A percentile compares a stretch with the other conserved stretches of the same genome.
These are phyloP conservation scores for Copsychus sechellarum DNA, from an alignment of 2,113 vertebrate species.

Conservation along the genomic window DNA sequence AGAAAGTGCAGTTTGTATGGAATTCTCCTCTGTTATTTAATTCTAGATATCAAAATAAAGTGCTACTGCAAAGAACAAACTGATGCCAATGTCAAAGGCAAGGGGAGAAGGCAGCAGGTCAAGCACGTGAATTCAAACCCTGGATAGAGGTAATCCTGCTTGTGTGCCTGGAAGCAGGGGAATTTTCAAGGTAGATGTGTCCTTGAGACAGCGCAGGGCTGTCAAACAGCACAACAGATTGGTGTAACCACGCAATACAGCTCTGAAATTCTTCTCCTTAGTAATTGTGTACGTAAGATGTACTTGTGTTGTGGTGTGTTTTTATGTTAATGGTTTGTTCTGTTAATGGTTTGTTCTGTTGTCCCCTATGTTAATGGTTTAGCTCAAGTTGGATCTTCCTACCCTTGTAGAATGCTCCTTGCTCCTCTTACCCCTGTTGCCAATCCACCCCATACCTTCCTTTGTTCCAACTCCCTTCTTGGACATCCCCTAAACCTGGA, in stretches of 20 bases:
- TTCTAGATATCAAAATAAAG: conserved; percentile 30
- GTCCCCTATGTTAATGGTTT: no score
- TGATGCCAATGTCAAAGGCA: background rate
- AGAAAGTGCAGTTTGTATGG: background rate
- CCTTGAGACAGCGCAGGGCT: fast-evolving
- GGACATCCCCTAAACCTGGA: no score
- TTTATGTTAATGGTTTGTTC: no score
- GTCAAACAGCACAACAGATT: background rate
- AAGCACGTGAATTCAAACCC: background rate
- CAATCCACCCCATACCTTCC: no score
- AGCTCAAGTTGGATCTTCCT: no score
- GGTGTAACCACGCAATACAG: background rate
- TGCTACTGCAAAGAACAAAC: background rate
- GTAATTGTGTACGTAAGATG: background rate
- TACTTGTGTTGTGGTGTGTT: background rate
- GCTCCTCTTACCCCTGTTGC: no score
- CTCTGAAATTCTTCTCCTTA: background rate
- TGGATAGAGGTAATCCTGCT: background rate
- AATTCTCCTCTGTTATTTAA: background rate
- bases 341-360: no score
- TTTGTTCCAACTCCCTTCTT: no score
- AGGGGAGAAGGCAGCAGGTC: background rate
- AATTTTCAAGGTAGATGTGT: background rate
- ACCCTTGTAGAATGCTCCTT: no score
- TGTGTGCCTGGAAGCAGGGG: background rate